Conservation (phyloP, 2,113 vertebrate species). For the Garra rufa region DNA sequence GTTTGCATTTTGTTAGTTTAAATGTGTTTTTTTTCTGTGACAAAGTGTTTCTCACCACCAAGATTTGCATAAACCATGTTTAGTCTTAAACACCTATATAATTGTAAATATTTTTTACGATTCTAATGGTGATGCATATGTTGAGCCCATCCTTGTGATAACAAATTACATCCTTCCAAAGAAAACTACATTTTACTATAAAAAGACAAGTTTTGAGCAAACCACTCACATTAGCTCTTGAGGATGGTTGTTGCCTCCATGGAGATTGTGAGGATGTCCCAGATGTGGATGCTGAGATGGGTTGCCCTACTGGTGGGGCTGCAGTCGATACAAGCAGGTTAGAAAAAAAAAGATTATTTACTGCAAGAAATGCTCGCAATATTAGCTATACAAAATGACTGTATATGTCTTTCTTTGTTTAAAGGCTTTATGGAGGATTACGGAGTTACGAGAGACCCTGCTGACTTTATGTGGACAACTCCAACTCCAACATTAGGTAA, state of each 20-base stretch:
- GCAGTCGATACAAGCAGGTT: constrained; percentile 23
- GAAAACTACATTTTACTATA: not conserved
- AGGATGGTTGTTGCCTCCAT: not conserved
- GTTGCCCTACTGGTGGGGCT: constrained; percentile 5
- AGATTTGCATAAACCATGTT: constrained; percentile 25
- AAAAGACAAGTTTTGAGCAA: not conserved
- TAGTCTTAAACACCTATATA: constrained; percentile 28
- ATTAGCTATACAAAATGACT: not conserved
- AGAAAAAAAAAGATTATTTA: not conserved
- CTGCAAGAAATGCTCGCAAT: not conserved
- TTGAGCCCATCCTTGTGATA: constrained; percentile 35
- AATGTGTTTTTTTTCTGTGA: too few species aligned
- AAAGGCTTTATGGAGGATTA: not conserved
- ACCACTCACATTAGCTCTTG: not conserved
- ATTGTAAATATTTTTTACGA: not conserved
- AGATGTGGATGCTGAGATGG: constrained; percentile 31
- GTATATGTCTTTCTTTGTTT: not conserved
- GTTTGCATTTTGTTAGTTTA: too few species aligned
- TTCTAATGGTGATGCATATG: constrained; percentile 3
- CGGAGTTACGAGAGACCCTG: not conserved
- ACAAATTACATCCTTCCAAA: not conserved
- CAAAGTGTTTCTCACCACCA: too few species aligned
- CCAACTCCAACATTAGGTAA: not conserved
- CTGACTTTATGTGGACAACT: not conserved
- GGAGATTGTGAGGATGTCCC: constrained; percentile 18